phyloP scores from a whole-genome alignment of 2,113 vertebrate species.

The Aspidoscelis tigris region DNA sequence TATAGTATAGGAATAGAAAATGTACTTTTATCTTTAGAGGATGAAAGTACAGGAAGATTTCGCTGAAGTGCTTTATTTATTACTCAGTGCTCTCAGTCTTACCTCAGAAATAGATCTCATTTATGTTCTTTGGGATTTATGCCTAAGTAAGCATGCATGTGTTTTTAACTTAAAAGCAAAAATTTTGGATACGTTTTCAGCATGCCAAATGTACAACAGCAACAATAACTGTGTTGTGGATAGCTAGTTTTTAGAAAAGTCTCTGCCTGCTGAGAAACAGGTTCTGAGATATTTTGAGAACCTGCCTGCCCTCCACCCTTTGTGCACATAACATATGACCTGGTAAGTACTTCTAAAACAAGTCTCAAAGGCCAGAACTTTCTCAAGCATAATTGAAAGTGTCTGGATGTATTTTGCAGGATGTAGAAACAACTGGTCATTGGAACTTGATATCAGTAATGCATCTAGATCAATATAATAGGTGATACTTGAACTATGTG shows the following conservation, averaged over 20 bases:
- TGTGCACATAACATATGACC: background rate
- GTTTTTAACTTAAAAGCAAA: background rate
- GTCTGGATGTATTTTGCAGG: background rate
- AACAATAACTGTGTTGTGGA: background rate
- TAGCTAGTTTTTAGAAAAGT: background rate
- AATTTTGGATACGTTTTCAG: background rate
- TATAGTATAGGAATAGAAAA: background rate
- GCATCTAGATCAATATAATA: background rate
- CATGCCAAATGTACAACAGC: background rate
- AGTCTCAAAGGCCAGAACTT: background rate
- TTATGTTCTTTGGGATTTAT: no score
- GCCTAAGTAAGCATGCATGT: background rate
- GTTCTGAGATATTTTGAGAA: conserved; percentile 19
- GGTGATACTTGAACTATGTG: background rate
- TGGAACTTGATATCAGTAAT: background rate
- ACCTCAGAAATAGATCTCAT: background rate
- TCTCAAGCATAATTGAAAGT: background rate
- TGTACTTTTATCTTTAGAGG: background rate
- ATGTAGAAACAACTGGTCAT: conserved; percentile 7
- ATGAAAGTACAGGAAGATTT: background rate
- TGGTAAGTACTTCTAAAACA: conserved; percentile 22
- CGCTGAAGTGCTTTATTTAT: background rate
- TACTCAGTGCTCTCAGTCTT: background rate
- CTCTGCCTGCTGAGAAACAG: background rate
- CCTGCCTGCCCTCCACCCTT: background rate